These are phyloP conservation scores for Anolis carolinensis DNA, from an alignment of 2,113 vertebrate genomes.

Conservation along the genomic window DNA sequence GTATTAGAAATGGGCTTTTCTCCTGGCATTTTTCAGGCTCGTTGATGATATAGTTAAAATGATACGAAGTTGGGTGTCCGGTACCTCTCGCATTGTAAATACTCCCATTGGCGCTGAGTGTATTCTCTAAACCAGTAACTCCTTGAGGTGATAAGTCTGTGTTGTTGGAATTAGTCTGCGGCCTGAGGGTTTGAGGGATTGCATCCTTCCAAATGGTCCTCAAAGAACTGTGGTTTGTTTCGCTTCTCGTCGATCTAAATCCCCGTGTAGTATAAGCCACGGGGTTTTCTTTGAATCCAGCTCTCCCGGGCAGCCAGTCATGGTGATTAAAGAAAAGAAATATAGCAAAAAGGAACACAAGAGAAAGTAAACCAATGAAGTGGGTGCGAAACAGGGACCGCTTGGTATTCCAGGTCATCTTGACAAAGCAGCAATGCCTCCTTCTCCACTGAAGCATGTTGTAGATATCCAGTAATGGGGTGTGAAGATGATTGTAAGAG, in stretches of 20 bases:
- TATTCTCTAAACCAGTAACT: conserved; percentile 76
- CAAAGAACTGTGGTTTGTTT: conserved; percentile 80
- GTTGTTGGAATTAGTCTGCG: conserved; percentile 75
- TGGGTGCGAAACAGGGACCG: conserved; percentile 90
- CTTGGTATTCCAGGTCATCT: conserved; percentile 96
- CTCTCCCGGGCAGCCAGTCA: conserved; percentile 81
- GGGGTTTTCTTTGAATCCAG: conserved; percentile 81
- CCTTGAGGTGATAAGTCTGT: conserved; percentile 72
- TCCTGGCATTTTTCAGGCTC: conserved; percentile 87
- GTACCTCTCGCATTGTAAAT: conserved; percentile 77
- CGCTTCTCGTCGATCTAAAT: conserved; percentile 80
- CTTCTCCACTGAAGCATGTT: conserved; percentile 93
- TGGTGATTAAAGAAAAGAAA: conserved; percentile 87
- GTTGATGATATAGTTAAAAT: conserved; percentile 89
- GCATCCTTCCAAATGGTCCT: conserved; percentile 79
- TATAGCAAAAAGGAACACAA: conserved; percentile 83
- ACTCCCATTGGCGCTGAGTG: conserved; percentile 80
- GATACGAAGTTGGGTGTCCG: conserved; percentile 69
- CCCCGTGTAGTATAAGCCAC: conserved; percentile 81
- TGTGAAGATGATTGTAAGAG: conserved; percentile 39
- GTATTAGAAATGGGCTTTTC: conserved; percentile 85
- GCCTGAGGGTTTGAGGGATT: conserved; percentile 73
- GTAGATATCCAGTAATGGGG: conserved; percentile 67
- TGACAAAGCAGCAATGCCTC: conserved; percentile 90
- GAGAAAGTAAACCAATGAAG: conserved; percentile 79